phyloP scores from a whole-genome alignment of 2,797 vertebrate genomes.

The Oreonectes daqikongensis region DNA sequence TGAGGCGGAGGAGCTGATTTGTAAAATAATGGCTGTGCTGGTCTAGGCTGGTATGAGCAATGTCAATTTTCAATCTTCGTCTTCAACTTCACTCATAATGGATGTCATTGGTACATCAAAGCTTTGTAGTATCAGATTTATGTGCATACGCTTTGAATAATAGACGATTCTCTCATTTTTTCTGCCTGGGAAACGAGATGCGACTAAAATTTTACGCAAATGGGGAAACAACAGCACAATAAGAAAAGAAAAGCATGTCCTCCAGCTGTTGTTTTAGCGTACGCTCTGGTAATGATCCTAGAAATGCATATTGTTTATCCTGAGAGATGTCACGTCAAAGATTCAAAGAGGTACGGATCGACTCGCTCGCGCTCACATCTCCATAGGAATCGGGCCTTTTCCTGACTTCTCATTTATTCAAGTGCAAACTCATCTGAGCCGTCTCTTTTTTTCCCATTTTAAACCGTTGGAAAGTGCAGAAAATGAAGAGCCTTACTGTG shows the following conservation, averaged over 20 bases:
- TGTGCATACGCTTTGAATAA: constrained; percentile 45
- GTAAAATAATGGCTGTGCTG: background rate
- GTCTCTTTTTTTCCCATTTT: constrained; percentile 19
- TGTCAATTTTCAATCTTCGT: constrained; percentile 1
- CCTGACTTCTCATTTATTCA: constrained; percentile 32
- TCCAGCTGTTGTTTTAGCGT: constrained; percentile 35
- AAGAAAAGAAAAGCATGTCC: constrained; percentile 21
- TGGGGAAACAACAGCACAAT: constrained; percentile 6
- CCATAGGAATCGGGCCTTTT: constrained; percentile 38
- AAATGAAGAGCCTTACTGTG: constrained; percentile 19
- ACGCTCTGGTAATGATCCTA: constrained; percentile 19
- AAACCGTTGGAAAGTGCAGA: background rate
- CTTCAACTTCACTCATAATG: constrained; percentile 18
- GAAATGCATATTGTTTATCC: constrained; percentile 41
- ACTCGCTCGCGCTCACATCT: constrained; percentile 28
- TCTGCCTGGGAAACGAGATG: constrained; percentile 11
- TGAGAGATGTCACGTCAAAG: background rate
- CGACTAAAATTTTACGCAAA: background rate
- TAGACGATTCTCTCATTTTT: constrained; percentile 25
- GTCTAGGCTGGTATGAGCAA: background rate
- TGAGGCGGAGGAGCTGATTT: background rate
- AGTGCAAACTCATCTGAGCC: constrained; percentile 24
- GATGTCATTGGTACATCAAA: constrained; percentile 43
- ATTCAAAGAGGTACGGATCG: background rate
- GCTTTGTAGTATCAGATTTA: constrained; percentile 39